phyloP scores from a whole-genome alignment of 2,888 invertebrate genomes.

The Siphonodentalium dalli region DNA sequence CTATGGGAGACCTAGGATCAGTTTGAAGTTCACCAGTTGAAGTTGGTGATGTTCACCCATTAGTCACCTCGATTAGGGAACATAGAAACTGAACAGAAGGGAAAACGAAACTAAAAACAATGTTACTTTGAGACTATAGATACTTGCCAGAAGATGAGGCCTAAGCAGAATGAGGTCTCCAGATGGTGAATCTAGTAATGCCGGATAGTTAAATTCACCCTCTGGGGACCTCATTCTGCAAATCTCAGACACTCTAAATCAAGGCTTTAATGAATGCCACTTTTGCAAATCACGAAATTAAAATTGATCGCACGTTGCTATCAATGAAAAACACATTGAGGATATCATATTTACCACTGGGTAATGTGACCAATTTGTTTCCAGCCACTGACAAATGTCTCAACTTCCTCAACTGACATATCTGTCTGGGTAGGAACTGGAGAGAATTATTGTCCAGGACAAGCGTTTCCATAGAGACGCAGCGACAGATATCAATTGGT shows the following conservation, averaged over 20 bases:
- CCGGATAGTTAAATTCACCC: too few species aligned
- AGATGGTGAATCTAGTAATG: too few species aligned
- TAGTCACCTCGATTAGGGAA: too few species aligned
- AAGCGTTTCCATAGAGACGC: conserved; percentile 23
- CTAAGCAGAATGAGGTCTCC: too few species aligned
- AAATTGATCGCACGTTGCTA: background rate
- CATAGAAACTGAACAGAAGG: too few species aligned
- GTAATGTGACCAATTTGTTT: conserved; percentile 31
- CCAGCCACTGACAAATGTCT: conserved; percentile 30
- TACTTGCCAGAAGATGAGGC: too few species aligned
- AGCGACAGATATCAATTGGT: conserved; percentile 24
- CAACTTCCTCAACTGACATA: conserved; percentile 23
- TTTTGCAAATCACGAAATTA: background rate
- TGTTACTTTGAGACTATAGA: too few species aligned
- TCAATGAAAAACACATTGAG: background rate
- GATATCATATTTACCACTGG: conserved; percentile 20
- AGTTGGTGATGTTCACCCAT: too few species aligned
- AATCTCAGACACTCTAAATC: conserved; percentile 30
- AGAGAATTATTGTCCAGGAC: conserved; percentile 32
- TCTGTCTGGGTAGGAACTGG: conserved; percentile 26
- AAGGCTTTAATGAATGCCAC: too few species aligned
- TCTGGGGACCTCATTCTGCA: conserved; percentile 18
- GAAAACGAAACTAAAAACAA: too few species aligned
- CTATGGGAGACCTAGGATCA: too few species aligned
- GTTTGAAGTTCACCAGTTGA: too few species aligned